Evolutionary conservation across 1,140 invertebrate species (phyloP).

Genomic region (Melipona quadrifasciata): DNA sequence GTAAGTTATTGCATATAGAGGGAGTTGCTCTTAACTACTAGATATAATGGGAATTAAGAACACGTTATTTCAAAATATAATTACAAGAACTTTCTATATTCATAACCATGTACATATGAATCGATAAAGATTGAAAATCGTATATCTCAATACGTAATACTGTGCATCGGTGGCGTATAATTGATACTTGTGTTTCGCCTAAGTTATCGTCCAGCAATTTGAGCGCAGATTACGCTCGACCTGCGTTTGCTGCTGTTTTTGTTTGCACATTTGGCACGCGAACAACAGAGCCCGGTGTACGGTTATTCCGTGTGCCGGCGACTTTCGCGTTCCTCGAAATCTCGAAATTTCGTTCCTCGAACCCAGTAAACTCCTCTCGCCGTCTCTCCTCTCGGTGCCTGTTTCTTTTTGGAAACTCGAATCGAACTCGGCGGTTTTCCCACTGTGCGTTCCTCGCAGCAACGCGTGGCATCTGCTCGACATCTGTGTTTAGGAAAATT

Average conservation of each 20-base stretch:
- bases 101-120: neutral
- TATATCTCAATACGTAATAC: neutral
- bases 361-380: slow-evolving; percentile 1
- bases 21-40: too few species aligned
- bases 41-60: neutral
- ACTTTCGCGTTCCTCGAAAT: slow-evolving; percentile 56
- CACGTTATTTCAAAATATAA: neutral
- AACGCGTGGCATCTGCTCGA: slow-evolving; percentile 71
- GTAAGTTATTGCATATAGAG: too few species aligned
- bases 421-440: slow-evolving; percentile 17
- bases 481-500: slow-evolving; percentile 77
- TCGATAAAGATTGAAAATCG: neutral
- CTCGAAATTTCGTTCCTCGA: slow-evolving; percentile 63
- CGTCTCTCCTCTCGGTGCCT: neutral
- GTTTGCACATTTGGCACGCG: slow-evolving; percentile 48
- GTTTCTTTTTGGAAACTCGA: slow-evolving; percentile 8
- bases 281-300: slow-evolving; percentile 38
- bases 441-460: neutral
- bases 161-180: neutral
- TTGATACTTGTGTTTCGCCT: neutral
- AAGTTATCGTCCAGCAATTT: neutral
- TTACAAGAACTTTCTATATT: neutral
- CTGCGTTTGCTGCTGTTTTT: slow-evolving; percentile 49
- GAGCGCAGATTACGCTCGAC: neutral
- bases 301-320: slow-evolving; percentile 39